Evolutionary conservation across 2,113 vertebrate species (phyloP), one percentile per base, ranked within the genome.

Genomic region (Myotis davidii): DNA sequence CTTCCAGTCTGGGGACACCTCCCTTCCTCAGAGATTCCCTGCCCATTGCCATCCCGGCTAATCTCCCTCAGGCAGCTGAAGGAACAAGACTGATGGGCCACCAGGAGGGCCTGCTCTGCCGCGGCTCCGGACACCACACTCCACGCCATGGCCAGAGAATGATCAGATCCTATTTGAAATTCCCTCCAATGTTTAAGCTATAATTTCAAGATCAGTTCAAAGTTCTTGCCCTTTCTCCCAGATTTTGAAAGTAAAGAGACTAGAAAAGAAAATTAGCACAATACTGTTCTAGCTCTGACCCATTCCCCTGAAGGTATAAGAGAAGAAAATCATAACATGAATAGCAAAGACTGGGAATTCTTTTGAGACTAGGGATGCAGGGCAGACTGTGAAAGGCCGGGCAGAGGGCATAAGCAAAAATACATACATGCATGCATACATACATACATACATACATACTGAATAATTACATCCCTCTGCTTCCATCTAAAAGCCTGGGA

Each of bases 181-280:
- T 77, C 42, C 37, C 29, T 90, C 85, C 37, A 34, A 23, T 76
- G 34, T 54, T 61, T 87, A 81, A 93, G 23, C 45, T 81, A 42
- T 32, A 85, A 94, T 90, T 95, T 54, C 45, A 37, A 88, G 25
- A 84, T 73, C n/a, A 85, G 27, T 83, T 91, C 59, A 88, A 45
- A 90, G 67, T 73, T 94, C 48, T 83, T 88, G n/a, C 11, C 13
- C 6, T n/a, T 88, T 94, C 6, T 13, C 65, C 56, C 69, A 85
- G 27, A 94, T 92, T 91, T 91, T 54, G 61, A 79, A 70, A 92
- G 27, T 20, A 56, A 74, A 74, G 18, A 32, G 32, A 42, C 16
- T 50, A 64, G 21, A 23, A 69, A 27, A 94, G 23, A 64, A 59
- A 48, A 81, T 90, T 21, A n/a, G 16, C 52, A 95, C 69, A 52